Evolutionary conservation across 2,113 vertebrate genomes (phyloP).

Genomic region (Phycodurus eques): DNA sequence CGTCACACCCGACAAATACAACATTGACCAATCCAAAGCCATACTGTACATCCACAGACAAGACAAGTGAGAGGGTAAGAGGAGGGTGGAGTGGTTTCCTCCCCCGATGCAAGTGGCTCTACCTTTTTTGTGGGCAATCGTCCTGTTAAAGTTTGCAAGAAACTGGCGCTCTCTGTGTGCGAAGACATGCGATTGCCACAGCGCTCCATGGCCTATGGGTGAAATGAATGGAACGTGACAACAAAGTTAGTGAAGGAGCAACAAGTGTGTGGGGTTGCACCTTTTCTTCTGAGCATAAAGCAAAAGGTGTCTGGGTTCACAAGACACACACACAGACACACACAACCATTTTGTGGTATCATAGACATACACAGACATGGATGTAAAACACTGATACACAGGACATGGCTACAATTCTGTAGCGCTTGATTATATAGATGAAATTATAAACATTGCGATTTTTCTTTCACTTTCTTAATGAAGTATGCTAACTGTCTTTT

Average conservation of each 20-base stretch:
- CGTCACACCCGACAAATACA: constrained; percentile 63
- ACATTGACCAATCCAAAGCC: constrained; percentile 60
- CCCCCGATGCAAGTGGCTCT: constrained; percentile 77
- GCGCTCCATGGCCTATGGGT: constrained; percentile 98
- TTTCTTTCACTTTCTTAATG: constrained; percentile 7
- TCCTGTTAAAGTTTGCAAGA: constrained; percentile 99
- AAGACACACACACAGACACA: constrained; percentile 18
- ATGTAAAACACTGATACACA: constrained; percentile 44
- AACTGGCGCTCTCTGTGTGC: constrained; percentile 99
- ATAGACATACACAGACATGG: constrained; percentile 34
- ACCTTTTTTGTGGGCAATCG: constrained; percentile 99
- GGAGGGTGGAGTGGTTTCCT: constrained; percentile 60
- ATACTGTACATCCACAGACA: constrained; percentile 64
- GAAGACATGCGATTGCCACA: constrained; percentile 99
- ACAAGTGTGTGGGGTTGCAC: constrained; percentile 57
- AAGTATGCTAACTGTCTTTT: constrained; percentile 4
- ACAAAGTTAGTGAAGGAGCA: constrained; percentile 85
- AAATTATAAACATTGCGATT: not conserved
- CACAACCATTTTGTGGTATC: constrained; percentile 28
- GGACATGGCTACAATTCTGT: constrained; percentile 27
- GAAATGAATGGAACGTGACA: constrained; percentile 96
- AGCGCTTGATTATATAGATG: not conserved
- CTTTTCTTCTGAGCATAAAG: constrained; percentile 47
- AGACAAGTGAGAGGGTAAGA: constrained; percentile 58
- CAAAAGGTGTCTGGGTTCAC: constrained; percentile 40